Evolutionary conservation across 2,113 vertebrate species (phyloP).

Genomic region (Erythrolamprus reginae): DNA sequence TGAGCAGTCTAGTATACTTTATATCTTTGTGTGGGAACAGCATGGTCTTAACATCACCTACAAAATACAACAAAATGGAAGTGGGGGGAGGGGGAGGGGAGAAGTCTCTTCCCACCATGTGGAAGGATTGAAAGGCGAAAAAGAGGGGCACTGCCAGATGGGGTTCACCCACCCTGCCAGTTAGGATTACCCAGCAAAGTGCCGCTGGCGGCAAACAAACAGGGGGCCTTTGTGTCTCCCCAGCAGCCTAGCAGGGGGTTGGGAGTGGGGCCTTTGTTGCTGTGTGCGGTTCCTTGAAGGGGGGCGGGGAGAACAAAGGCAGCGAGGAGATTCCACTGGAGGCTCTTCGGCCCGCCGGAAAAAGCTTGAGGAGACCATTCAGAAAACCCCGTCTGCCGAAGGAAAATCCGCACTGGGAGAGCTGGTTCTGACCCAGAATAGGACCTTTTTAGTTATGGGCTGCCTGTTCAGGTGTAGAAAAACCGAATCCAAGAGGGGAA

Average conservation of each 20-base stretch:
- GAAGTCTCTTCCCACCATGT: not conserved
- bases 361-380: not conserved
- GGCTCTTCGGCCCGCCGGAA: not conserved
- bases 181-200: slow-evolving; percentile 33
- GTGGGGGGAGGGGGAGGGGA: too few relatives aligned
- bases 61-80: not conserved
- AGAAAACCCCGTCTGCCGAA: not conserved
- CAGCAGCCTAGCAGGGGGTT: slow-evolving; percentile 13
- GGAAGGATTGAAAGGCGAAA: slow-evolving; percentile 12
- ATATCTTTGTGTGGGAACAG: not conserved
- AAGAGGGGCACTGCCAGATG: slow-evolving; percentile 15
- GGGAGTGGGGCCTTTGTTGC: not conserved
- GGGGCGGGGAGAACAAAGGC: slow-evolving; percentile 2
- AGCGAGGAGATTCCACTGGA: not conserved
- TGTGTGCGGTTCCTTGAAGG: slow-evolving; percentile 11
- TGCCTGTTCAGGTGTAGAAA: not conserved
- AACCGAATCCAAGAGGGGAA: not conserved
- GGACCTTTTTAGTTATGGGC: not conserved
- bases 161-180: slow-evolving; percentile 33
- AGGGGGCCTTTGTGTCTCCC: slow-evolving; percentile 21
- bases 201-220: slow-evolving; percentile 17
- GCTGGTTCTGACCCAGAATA: not conserved
- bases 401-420: not conserved
- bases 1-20: too few relatives aligned
- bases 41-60: not conserved